phyloP scores from a whole-genome alignment of 2,113 vertebrate species.

The Cryptomyrus ogoouensis region DNA sequence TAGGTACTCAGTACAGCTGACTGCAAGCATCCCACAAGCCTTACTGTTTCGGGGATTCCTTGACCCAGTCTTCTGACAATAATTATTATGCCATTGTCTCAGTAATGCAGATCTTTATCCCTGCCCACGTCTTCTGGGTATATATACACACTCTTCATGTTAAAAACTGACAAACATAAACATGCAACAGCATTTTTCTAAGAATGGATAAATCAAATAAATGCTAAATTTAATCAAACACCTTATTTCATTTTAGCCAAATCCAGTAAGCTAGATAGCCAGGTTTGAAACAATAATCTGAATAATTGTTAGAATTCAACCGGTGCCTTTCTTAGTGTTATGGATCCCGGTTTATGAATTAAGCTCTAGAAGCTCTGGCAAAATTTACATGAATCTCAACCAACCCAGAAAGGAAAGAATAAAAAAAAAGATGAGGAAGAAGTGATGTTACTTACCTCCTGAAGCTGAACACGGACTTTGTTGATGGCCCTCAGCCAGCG shows the following conservation, averaged over 20 bases:
- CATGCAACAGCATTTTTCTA: not conserved
- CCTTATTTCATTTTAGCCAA: not conserved
- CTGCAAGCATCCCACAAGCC: too few species aligned
- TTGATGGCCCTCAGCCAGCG: slow-evolving; percentile 89
- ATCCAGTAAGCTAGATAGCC: not conserved
- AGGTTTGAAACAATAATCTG: not conserved
- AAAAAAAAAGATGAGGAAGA: not conserved
- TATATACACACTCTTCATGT: not conserved
- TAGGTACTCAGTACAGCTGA: too few species aligned
- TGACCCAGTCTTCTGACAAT: too few species aligned
- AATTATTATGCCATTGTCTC: too few species aligned
- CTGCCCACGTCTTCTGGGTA: too few species aligned
- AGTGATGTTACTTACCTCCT: slow-evolving; percentile 72
- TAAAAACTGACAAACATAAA: not conserved
- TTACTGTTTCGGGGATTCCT: too few species aligned
- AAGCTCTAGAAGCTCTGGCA: not conserved
- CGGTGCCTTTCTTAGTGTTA: not conserved
- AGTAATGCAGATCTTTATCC: too few species aligned
- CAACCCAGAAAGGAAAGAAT: slow-evolving; percentile 22
- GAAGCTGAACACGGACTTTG: slow-evolving; percentile 85
- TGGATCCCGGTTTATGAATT: not conserved
- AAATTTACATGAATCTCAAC: not conserved
- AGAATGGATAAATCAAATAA: not conserved
- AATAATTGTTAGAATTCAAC: not conserved
- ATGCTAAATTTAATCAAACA: not conserved